These are phyloP conservation scores for Ispidina picta DNA, from an alignment of 2,797 vertebrate species.

Conservation along the genomic window DNA sequence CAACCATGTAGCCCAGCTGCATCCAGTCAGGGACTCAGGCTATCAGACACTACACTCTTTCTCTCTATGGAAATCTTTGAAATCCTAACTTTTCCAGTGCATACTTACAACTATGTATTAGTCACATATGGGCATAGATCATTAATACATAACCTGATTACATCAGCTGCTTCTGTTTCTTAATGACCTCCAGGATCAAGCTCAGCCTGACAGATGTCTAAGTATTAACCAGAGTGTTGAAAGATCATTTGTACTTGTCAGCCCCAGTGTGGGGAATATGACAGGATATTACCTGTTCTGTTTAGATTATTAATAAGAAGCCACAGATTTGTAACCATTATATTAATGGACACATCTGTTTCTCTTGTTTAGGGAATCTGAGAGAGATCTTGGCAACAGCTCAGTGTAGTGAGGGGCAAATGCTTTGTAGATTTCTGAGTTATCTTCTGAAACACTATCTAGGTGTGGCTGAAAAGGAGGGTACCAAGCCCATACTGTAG, in stretches of 20 bases:
- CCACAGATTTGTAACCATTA: neutral
- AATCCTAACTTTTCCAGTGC: neutral
- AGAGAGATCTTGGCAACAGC: neutral
- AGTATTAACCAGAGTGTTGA: neutral
- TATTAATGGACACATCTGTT: neutral
- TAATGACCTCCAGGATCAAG: neutral
- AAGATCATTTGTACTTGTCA: neutral
- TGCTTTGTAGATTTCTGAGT: neutral
- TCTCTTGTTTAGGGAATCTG: neutral
- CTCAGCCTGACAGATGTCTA: neutral
- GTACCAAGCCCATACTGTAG: neutral
- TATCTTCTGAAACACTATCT: neutral
- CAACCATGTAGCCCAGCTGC: neutral
- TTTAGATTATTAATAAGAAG: neutral
- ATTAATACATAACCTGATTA: neutral
- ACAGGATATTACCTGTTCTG: neutral
- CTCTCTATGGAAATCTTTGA: neutral
- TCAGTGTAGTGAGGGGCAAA: neutral
- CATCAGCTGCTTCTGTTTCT: neutral
- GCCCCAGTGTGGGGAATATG: neutral
- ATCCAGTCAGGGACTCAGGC: neutral
- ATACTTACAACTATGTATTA: neutral
- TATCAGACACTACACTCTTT: neutral
- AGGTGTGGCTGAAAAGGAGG: neutral
- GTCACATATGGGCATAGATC: neutral